phyloP scores from a whole-genome alignment of 2,888 invertebrate species.

The Lycocerus yunnanus region DNA sequence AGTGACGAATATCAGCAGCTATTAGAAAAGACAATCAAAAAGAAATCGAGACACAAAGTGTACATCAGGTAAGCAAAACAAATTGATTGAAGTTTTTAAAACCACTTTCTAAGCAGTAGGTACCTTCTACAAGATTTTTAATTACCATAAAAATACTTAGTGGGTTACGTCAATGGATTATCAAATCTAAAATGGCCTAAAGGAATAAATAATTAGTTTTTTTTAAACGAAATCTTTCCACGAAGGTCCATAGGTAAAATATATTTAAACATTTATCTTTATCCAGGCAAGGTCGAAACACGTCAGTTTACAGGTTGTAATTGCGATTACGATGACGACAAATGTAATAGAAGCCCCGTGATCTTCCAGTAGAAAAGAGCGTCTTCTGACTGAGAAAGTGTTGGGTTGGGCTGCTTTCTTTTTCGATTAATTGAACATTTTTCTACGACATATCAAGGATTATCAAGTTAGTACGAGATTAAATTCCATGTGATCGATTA shows the following conservation, averaged over 20 bases:
- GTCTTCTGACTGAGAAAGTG: conserved; percentile 22
- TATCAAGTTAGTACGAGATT: background rate
- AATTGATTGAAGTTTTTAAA: background rate
- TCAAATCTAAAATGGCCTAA: background rate
- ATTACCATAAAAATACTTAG: background rate
- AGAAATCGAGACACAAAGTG: background rate
- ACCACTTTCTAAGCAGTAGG: background rate
- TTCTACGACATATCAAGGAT: background rate
- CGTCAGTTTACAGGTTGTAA: conserved; percentile 29
- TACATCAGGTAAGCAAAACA: background rate
- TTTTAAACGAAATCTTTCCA: too few species aligned
- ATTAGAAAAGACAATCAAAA: background rate
- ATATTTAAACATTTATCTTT: conserved; percentile 12
- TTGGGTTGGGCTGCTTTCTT: conserved; percentile 17
- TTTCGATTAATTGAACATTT: background rate
- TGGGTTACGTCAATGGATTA: background rate
- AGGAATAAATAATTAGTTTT: background rate
- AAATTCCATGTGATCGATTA: background rate
- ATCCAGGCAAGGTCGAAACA: conserved; percentile 34
- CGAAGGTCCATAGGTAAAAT: background rate
- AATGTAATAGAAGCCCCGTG: conserved; percentile 30
- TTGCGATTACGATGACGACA: conserved; percentile 13
- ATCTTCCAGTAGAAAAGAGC: conserved; percentile 20
- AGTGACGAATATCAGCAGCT: background rate
- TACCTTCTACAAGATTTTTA: background rate